These are phyloP conservation scores for Stenchaetothrips biformis DNA, from an alignment of 2,888 invertebrate species.

Conservation along the genomic window DNA sequence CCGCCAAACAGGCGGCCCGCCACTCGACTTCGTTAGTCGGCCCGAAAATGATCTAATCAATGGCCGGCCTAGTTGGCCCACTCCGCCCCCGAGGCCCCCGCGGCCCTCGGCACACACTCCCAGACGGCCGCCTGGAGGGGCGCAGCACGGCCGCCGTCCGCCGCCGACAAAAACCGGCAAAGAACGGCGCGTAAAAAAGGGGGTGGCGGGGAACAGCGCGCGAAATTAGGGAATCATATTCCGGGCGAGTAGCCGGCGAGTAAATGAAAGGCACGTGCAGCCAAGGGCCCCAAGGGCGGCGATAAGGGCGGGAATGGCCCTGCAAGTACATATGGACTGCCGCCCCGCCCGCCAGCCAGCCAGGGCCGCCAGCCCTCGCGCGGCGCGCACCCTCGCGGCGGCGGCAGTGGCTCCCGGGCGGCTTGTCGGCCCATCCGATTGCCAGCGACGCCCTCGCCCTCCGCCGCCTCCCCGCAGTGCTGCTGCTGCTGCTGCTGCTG, in stretches of 20 bases:
- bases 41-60: conserved; percentile 5
- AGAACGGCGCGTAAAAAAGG: not conserved
- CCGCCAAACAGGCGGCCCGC: not conserved
- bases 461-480: not conserved
- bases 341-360: not conserved
- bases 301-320: not conserved
- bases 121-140: too few species aligned
- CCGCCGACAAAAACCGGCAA: not conserved
- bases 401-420: not conserved
- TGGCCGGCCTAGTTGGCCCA: not conserved
- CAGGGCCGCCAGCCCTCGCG: too few species aligned
- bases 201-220: too few species aligned
- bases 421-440: not conserved
- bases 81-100: not conserved
- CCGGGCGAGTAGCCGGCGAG: too few species aligned
- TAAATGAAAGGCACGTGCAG: too few species aligned
- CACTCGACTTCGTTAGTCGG: not conserved
- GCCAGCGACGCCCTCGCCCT: not conserved
- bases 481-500: too few species aligned
- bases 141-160: not conserved
- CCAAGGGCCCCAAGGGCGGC: not conserved
- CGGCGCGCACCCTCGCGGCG: not conserved
- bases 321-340: conserved; percentile 14
- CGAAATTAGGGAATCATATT: too few species aligned
- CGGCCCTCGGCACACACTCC: too few species aligned